A percentile compares a stretch with the other conserved stretches of the same genome.
phyloP scores from a whole-genome alignment of 2,888 invertebrate genomes.

The Galerucella pusilla region DNA sequence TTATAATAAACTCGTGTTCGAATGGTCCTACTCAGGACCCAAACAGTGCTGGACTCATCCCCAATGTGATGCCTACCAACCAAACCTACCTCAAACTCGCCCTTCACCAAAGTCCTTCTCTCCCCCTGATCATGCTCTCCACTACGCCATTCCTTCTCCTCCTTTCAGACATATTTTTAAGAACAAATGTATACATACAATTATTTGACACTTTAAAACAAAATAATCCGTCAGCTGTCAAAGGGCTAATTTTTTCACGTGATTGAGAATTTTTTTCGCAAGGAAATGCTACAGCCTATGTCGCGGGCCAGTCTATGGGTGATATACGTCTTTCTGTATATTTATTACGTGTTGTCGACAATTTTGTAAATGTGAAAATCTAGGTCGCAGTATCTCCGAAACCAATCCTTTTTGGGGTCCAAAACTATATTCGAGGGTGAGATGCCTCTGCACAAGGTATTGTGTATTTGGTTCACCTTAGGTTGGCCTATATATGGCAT shows the following conservation, averaged over 20 bases:
- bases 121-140: no score
- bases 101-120: no score
- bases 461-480: constrained; percentile 29
- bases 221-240: no score
- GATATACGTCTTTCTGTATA: constrained; percentile 17
- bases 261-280: constrained; percentile 14
- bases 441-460: constrained; percentile 23
- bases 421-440: constrained; percentile 19
- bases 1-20: no score
- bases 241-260: neutral
- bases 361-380: constrained; percentile 15
- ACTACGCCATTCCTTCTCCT: no score
- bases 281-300: constrained; percentile 16
- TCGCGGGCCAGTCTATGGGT: constrained; percentile 29
- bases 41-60: no score
- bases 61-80: no score
- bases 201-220: no score
- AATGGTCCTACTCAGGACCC: no score
- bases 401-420: constrained; percentile 18
- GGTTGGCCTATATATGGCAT: constrained; percentile 34
- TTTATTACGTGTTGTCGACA: constrained; percentile 10
- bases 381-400: constrained; percentile 21
- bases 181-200: no score
- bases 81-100: no score
- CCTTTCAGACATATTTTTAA: no score